Evolutionary conservation across 2,113 vertebrate species (phyloP).

Genomic region (Chloebia gouldiae): DNA sequence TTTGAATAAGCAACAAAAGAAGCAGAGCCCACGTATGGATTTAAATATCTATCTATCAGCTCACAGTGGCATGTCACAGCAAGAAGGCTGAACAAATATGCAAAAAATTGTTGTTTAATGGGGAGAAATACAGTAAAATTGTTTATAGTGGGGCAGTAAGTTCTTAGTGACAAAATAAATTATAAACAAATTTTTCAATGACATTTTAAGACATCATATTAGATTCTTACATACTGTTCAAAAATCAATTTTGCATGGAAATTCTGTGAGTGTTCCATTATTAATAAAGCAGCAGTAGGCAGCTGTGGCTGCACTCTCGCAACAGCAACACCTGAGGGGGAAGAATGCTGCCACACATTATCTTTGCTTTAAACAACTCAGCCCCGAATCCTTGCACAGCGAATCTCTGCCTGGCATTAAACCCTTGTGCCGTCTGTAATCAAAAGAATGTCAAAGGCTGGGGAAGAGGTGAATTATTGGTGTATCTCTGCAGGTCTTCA

Average conservation of each 20-base stretch:
- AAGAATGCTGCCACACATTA: constrained; percentile 10
- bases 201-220: constrained; percentile 73
- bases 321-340: constrained; percentile 40
- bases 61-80: constrained; percentile 63
- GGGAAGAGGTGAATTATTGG: neutral
- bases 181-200: constrained; percentile 78
- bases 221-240: constrained; percentile 72
- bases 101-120: constrained; percentile 71
- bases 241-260: constrained; percentile 78
- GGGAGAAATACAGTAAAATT: constrained; percentile 70
- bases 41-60: constrained; percentile 63
- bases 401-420: neutral
- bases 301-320: constrained; percentile 29
- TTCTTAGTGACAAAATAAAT: constrained; percentile 71
- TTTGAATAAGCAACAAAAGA: constrained; percentile 59
- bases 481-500: neutral
- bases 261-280: constrained; percentile 73
- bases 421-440: neutral
- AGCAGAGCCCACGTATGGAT: constrained; percentile 44
- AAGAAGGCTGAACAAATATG: constrained; percentile 69
- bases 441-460: neutral
- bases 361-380: neutral
- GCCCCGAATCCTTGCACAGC: no score
- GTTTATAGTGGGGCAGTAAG: constrained; percentile 57
- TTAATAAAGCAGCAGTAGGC: constrained; percentile 73